phyloP scores from a whole-genome alignment of 2,888 invertebrate genomes.

The Helobdella robusta region DNA sequence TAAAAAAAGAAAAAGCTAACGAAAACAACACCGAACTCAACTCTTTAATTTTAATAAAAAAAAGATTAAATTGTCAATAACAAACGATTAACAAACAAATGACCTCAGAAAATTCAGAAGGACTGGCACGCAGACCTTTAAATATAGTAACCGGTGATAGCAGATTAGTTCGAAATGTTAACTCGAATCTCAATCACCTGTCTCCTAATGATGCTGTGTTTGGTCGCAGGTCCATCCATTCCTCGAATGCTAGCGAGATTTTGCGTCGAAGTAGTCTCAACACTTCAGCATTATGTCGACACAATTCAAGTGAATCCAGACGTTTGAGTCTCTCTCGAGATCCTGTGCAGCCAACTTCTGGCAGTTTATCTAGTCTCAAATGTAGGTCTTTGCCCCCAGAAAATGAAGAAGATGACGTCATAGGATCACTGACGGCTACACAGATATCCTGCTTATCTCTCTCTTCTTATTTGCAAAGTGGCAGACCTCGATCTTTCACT shows the following conservation, averaged over 20 bases:
- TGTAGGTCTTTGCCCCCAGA: constrained; percentile 22
- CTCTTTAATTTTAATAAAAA: no score
- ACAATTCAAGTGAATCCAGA: constrained; percentile 17
- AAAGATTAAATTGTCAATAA: no score
- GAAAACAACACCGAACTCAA: no score
- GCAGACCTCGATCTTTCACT: constrained; percentile 16
- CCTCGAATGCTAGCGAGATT: constrained; percentile 1
- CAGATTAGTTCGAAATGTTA: no score
- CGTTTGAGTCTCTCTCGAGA: constrained; percentile 22
- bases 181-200: no score
- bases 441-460: not conserved
- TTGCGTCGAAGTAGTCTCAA: not conserved
- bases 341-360: constrained; percentile 12
- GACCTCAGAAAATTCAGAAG: no score
- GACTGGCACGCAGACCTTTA: no score
- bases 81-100: no score
- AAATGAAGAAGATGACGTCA: constrained; percentile 17
- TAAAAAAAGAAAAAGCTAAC: no score
- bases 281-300: not conserved
- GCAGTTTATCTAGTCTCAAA: constrained; percentile 15
- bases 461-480: not conserved
- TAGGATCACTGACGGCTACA: constrained; percentile 6
- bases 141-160: no score
- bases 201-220: no score
- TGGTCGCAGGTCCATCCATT: no score